phyloP scores from a whole-genome alignment of 2,888 invertebrate species.

The Resseliella maxima region DNA sequence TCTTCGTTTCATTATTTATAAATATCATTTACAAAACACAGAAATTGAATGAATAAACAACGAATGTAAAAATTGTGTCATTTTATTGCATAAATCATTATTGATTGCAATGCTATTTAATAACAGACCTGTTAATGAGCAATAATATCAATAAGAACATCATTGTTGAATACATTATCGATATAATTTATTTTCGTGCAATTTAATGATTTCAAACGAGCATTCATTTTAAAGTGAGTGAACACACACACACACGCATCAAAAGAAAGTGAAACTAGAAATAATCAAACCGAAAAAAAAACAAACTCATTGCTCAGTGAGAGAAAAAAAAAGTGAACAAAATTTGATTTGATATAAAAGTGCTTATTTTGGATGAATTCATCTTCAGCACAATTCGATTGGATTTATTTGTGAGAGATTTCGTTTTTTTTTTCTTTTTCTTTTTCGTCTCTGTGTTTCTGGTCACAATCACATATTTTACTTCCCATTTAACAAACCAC shows the following conservation, averaged over 20 bases:
- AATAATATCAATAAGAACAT: background rate
- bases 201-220: background rate
- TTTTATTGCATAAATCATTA: constrained; percentile 44
- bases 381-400: background rate
- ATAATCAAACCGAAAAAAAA: background rate
- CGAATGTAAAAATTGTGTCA: constrained; percentile 12
- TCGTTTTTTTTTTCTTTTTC: background rate
- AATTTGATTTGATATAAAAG: background rate
- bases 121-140: background rate
- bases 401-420: constrained; percentile 7
- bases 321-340: background rate
- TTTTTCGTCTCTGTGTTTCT: background rate
- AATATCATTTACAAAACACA: background rate
- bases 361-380: background rate
- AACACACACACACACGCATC: background rate
- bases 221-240: background rate
- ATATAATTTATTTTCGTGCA: background rate
- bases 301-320: background rate
- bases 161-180: background rate
- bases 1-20: background rate
- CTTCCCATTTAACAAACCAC: constrained; percentile 7
- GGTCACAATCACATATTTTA: background rate
- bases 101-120: background rate
- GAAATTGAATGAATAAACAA: background rate
- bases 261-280: constrained; percentile 9